Conservation (phyloP, 2,113 vertebrate genomes). For the Mormyrus lacerda region DNA sequence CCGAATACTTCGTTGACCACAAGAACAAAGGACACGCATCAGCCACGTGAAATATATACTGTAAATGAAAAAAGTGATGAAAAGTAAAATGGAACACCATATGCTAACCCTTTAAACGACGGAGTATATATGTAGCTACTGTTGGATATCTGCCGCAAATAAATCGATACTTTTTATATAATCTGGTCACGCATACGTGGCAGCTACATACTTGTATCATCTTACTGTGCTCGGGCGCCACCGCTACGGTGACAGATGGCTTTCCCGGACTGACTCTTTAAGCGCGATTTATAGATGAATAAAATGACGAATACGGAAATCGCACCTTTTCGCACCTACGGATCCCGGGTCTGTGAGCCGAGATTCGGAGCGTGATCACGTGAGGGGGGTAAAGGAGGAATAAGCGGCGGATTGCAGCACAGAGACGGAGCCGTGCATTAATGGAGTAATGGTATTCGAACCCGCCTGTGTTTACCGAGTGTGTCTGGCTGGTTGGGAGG, state of each 20-base stretch:
- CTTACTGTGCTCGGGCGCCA: neutral
- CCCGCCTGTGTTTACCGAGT: neutral
- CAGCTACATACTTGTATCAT: neutral
- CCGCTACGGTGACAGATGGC: neutral
- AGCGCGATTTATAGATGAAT: neutral
- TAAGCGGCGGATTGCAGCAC: neutral
- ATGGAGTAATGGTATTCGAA: neutral
- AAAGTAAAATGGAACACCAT: neutral
- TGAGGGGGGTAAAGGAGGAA: neutral
- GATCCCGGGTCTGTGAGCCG: neutral
- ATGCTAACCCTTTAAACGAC: neutral
- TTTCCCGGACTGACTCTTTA: neutral
- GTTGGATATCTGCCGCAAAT: neutral
- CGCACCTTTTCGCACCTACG: neutral
- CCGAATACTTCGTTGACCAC: neutral
- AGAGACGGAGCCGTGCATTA: neutral
- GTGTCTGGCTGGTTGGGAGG: neutral
- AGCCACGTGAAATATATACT: neutral
- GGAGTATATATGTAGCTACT: neutral
- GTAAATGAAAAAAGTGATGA: neutral
- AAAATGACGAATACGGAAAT: neutral
- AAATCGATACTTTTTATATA: neutral
- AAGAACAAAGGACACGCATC: neutral
- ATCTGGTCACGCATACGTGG: neutral
- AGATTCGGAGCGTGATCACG: neutral